Percentiles rank a stretch among this genome's conserved stretches.
These are phyloP conservation scores for Strigamia transsilvanica DNA, from an alignment of 2,888 invertebrate species.

Conservation along the genomic window DNA sequence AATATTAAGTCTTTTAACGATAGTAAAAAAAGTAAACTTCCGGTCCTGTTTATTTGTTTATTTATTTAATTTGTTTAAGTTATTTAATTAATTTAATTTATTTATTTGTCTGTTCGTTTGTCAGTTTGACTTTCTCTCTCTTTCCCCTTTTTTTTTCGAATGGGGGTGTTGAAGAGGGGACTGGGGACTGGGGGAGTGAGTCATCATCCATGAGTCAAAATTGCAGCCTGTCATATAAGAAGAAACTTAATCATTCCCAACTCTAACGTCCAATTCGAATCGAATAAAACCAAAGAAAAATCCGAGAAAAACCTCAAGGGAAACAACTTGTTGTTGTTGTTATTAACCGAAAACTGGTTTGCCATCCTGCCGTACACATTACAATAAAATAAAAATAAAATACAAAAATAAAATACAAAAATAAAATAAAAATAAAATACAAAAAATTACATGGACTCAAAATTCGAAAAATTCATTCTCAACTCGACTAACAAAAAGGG, in stretches of 20 bases:
- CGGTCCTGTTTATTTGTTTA: not conserved
- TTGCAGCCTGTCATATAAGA: slow-evolving; percentile 4
- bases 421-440: too few relatives aligned
- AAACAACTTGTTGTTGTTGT: slow-evolving; percentile 30
- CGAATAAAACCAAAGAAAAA: not conserved
- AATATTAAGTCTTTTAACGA: too few relatives aligned
- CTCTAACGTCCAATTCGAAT: too few relatives aligned
- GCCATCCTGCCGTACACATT: not conserved
- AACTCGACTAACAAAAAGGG: not conserved
- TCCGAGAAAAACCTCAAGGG: slow-evolving; percentile 13
- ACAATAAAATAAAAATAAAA: too few relatives aligned
- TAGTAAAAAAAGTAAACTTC: not conserved
- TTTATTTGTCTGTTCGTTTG: too few relatives aligned
- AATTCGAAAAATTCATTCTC: not conserved
- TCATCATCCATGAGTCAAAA: slow-evolving; percentile 6
- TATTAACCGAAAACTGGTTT: slow-evolving; percentile 28
- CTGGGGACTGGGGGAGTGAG: not conserved
- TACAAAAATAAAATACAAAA: too few relatives aligned
- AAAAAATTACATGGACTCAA: too few relatives aligned
- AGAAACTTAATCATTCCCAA: too few relatives aligned
- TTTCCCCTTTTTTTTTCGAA: not conserved
- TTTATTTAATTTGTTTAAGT: too few relatives aligned
- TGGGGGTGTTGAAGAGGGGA: not conserved
- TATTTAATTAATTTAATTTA: too few relatives aligned
- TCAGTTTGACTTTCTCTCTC: not conserved